Conservation (phyloP, 2,888 invertebrate species). For the Actias luna region DNA sequence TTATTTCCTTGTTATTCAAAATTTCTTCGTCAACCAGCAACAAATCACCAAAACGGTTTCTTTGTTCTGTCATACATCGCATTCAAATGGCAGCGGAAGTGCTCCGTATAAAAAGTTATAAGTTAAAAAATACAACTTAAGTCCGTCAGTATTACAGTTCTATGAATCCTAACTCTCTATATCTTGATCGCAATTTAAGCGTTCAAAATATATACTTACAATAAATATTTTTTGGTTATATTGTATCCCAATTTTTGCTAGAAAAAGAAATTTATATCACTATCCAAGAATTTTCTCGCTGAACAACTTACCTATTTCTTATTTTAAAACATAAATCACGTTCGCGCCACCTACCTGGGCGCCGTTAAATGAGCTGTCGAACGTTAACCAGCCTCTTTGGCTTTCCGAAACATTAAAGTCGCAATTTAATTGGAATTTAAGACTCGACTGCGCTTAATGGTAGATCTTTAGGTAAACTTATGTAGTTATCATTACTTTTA, state of each 20-base stretch:
- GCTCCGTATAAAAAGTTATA: too few relatives aligned
- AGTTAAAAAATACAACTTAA: too few relatives aligned
- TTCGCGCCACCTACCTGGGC: not conserved
- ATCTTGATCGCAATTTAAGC: too few relatives aligned
- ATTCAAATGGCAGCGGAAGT: too few relatives aligned
- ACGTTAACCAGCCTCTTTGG: not conserved
- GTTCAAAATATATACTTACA: not conserved
- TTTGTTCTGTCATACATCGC: too few relatives aligned
- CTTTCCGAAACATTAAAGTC: conserved; percentile 9
- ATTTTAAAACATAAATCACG: conserved; percentile 6
- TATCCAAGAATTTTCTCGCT: not conserved
- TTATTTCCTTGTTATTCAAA: too few relatives aligned
- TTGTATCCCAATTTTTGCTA: not conserved
- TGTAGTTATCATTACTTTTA: conserved; percentile 8
- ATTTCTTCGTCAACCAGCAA: too few relatives aligned
- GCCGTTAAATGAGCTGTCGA: conserved; percentile 4
- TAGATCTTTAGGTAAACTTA: conserved; percentile 7
- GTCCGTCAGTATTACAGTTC: too few relatives aligned
- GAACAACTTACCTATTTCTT: not conserved
- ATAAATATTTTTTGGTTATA: not conserved
- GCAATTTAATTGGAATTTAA: conserved; percentile 7
- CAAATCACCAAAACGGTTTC: too few relatives aligned
- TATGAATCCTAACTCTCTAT: too few relatives aligned
- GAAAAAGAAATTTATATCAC: not conserved
- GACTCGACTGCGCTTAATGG: conserved; percentile 5